Percentiles rank a stretch among this genome's conserved stretches.
These are phyloP conservation scores for Meandrusa payeni DNA, from an alignment of 2,888 invertebrate species.

Conservation along the genomic window DNA sequence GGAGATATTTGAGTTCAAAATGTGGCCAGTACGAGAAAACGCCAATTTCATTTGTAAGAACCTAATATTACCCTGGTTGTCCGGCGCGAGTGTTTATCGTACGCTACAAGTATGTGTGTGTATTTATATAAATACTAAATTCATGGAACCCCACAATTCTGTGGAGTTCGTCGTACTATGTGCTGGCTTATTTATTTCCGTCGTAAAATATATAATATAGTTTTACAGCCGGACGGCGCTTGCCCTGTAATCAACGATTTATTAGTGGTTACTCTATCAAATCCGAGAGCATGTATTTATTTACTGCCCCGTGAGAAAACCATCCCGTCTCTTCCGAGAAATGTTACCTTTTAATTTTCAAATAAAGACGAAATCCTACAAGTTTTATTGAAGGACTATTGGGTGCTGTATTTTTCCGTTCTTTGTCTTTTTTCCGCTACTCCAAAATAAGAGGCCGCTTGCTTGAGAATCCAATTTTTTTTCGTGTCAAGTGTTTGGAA, in stretches of 20 bases:
- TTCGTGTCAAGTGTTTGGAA: conserved; percentile 43
- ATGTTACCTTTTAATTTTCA: conserved; percentile 66
- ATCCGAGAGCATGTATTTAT: conserved; percentile 48
- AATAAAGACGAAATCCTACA: conserved; percentile 69
- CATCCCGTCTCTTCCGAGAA: conserved; percentile 58
- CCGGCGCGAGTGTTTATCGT: too few relatives aligned
- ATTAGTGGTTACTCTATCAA: conserved; percentile 70
- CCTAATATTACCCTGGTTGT: too few relatives aligned
- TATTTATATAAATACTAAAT: neutral
- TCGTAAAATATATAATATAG: conserved; percentile 65
- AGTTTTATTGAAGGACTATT: conserved; percentile 69
- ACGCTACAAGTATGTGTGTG: too few relatives aligned
- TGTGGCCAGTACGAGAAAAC: too few relatives aligned
- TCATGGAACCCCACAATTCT: conserved; percentile 5
- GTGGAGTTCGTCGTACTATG: conserved; percentile 17
- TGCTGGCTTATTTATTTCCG: conserved; percentile 49
- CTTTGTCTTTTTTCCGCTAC: conserved; percentile 47
- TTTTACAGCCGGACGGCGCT: conserved; percentile 66
- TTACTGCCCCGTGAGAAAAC: conserved; percentile 65
- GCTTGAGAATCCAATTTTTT: conserved; percentile 38
- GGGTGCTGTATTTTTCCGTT: conserved; percentile 48
- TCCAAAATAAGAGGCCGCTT: conserved; percentile 34
- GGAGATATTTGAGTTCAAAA: too few relatives aligned
- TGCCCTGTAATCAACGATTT: conserved; percentile 70
- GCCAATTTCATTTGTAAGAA: too few relatives aligned